Conservation (phyloP, 2,113 vertebrate species). For the Puntigrus tetrazona region DNA sequence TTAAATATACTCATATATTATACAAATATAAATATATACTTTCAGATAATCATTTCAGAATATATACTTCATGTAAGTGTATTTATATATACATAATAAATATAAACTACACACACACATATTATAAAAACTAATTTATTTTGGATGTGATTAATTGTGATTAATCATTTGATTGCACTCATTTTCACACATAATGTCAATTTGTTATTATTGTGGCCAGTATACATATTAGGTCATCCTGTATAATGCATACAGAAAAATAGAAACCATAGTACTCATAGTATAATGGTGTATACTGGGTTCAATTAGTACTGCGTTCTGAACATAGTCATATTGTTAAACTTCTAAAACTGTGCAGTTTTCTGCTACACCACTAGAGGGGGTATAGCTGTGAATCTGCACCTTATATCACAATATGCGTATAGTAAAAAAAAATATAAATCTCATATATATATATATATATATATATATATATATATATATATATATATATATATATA, state of each 20-base stretch:
- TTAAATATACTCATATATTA: too few relatives aligned
- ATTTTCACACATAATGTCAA: background rate
- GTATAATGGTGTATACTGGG: background rate
- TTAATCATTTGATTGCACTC: too few relatives aligned
- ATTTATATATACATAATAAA: too few relatives aligned
- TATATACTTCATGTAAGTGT: too few relatives aligned
- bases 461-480: too few relatives aligned
- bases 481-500: too few relatives aligned
- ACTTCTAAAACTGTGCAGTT: background rate
- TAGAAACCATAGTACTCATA: background rate
- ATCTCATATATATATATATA: too few relatives aligned
- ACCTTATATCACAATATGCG: slow-evolving; percentile 1
- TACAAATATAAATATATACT: too few relatives aligned
- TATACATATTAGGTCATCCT: background rate
- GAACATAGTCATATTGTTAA: background rate
- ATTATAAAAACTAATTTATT: too few relatives aligned
- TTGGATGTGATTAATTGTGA: too few relatives aligned
- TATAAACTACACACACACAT: too few relatives aligned
- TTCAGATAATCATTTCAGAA: too few relatives aligned
- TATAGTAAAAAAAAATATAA: background rate
- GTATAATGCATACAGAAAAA: background rate
- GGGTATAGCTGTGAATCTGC: background rate
- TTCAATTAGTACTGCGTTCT: background rate
- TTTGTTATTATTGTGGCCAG: background rate
- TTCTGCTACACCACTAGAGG: slow-evolving; percentile 45